phyloP scores from a whole-genome alignment of 2,888 invertebrate genomes.

The Cistogaster globosa region DNA sequence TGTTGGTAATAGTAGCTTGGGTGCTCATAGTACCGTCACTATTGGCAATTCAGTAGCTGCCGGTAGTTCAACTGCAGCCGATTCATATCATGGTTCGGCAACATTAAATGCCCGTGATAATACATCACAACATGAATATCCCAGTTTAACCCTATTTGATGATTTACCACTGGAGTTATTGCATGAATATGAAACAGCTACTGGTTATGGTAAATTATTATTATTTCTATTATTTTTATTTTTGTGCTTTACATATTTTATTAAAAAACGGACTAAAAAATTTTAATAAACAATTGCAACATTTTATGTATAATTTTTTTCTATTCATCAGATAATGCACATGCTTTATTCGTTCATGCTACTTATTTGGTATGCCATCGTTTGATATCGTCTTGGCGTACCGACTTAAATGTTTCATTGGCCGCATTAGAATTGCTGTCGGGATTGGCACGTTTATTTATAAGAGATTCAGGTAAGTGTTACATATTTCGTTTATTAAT shows the following conservation, averaged over 20 bases:
- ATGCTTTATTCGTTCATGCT: conserved; percentile 94
- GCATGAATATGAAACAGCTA: conserved; percentile 82
- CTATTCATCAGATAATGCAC: conserved; percentile 88
- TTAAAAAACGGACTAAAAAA: not conserved
- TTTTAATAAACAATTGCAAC: not conserved
- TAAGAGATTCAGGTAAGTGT: conserved; percentile 91
- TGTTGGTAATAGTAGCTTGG: conserved; percentile 81
- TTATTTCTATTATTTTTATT: conserved; percentile 64
- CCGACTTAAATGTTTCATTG: conserved; percentile 95
- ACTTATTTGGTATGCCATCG: conserved; percentile 97
- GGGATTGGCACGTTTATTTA: conserved; percentile 94
- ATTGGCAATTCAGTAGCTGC: conserved; percentile 75
- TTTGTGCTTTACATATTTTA: conserved; percentile 40
- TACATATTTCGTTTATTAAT: conserved; percentile 10
- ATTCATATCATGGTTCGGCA: conserved; percentile 72
- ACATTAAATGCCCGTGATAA: conserved; percentile 78
- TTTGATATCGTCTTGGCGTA: conserved; percentile 97
- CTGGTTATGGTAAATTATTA: conserved; percentile 82
- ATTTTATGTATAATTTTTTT: conserved; percentile 1
- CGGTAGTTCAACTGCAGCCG: conserved; percentile 71
- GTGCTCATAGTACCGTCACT: conserved; percentile 80
- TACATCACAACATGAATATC: conserved; percentile 83
- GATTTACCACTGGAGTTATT: conserved; percentile 82
- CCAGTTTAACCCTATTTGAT: conserved; percentile 83
- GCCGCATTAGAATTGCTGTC: conserved; percentile 96